These are phyloP conservation scores for Polyploca ridens DNA, from an alignment of 2,888 invertebrate genomes.

Conservation along the genomic window DNA sequence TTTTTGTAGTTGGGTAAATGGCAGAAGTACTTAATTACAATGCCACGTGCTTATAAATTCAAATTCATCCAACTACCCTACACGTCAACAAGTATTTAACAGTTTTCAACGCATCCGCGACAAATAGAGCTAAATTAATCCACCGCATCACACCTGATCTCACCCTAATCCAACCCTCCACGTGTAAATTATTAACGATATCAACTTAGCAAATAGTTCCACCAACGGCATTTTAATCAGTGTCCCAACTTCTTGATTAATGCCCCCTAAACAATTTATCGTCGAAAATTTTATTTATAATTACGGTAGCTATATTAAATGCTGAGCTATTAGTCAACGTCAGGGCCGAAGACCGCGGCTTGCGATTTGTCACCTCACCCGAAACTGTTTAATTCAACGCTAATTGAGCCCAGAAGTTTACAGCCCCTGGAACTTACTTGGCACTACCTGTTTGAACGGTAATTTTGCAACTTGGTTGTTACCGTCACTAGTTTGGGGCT, in stretches of 20 bases:
- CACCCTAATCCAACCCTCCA: constrained; percentile 58
- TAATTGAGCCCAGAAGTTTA: constrained; percentile 79
- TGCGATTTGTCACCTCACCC: constrained; percentile 81
- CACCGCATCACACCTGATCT: constrained; percentile 67
- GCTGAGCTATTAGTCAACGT: constrained; percentile 80
- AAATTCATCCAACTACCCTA: constrained; percentile 23
- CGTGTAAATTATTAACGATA: constrained; percentile 82
- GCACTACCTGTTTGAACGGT: constrained; percentile 64
- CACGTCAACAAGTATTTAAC: constrained; percentile 13
- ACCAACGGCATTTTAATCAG: constrained; percentile 84
- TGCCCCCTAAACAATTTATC: constrained; percentile 81
- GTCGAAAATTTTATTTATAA: constrained; percentile 84
- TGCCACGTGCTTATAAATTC: not conserved
- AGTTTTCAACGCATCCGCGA: constrained; percentile 11
- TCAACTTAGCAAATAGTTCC: constrained; percentile 82
- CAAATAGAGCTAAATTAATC: constrained; percentile 46
- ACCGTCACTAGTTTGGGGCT: constrained; percentile 56
- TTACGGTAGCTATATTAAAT: constrained; percentile 82
- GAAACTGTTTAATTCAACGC: constrained; percentile 77
- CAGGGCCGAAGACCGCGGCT: constrained; percentile 71
- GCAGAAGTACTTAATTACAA: not conserved
- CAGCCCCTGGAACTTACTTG: constrained; percentile 60
- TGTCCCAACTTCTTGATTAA: constrained; percentile 86
- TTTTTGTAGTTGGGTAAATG: no score
- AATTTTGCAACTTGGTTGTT: constrained; percentile 60